Evolutionary conservation across 2,888 invertebrate species (phyloP), one percentile per base, ranked within the genome.

Genomic region (Ischnus inquisitorius): DNA sequence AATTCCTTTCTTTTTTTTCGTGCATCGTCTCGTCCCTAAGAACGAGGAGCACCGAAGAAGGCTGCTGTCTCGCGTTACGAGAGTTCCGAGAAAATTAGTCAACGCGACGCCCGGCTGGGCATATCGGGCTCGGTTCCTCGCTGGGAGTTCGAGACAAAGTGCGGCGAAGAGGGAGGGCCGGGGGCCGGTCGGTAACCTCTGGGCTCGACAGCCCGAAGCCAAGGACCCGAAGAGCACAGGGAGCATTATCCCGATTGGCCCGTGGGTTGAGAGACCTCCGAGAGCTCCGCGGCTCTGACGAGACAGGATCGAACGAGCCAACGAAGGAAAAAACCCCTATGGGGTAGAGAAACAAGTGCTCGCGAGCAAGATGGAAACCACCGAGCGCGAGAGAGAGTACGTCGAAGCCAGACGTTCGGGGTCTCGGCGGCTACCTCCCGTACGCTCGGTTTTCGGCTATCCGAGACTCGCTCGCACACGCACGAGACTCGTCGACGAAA

Each of bases 31-130:
- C 68, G 68, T 60, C 51, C 71, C 46, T 41, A 51, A 28, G 65
- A 77, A 34, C 16, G 62, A 28, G 28, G 57, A 34, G 68, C 19
- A 68, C 48, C 69, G 10, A 12, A 10, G 10, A 75, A 79, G 75
- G 69, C 34, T 8, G 34, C 72, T 79, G 85, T 85, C 85, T 85
- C 85, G 79, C 77, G 62, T 85, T 85, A 82, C 82, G 76, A 68
- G 46, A 12, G 82, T 85, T 85, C 85, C 79, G 68, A 79, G 82
- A 85, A 85, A 82, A 85, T 85, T 85, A 82, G 85, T 85, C 85
- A 85, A 82, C 84, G 25, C 60, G 60, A 28, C 60, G 60, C 54
- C 22, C 39, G 16, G 1, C 46, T 28, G 62, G 28, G 43, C 46
- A 46, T 43, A n/a, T n/a, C n/a, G 28, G 25, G 34, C 22, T 25